These are phyloP conservation scores for Neopipo cinnamomea DNA, from an alignment of 2,113 vertebrate genomes.

Conservation along the genomic window DNA sequence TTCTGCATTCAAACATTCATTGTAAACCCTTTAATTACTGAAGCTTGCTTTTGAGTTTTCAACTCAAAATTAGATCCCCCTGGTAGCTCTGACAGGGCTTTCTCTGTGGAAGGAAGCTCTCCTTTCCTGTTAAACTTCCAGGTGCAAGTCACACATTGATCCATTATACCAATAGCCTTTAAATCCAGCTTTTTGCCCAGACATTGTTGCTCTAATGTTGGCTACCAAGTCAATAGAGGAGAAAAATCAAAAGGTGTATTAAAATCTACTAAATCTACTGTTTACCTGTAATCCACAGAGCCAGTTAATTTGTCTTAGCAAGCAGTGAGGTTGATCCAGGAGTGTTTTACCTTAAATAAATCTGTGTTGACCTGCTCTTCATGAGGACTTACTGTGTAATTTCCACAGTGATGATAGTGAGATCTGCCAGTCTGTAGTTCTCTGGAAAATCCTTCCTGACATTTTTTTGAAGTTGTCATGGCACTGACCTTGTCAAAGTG, in stretches of 20 bases:
- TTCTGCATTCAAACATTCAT: background rate
- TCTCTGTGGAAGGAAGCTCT: background rate
- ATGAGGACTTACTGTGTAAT: background rate
- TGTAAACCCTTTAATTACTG: background rate
- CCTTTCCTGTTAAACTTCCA: background rate
- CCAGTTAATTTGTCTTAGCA: background rate
- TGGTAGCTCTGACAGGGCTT: background rate
- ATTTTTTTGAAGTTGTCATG: background rate
- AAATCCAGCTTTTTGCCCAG: background rate
- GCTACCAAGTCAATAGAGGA: background rate
- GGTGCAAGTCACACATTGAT: background rate
- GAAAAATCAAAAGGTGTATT: background rate
- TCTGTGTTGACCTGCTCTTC: background rate
- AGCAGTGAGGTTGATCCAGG: background rate
- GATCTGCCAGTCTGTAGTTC: background rate
- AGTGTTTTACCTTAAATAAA: background rate
- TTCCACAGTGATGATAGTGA: background rate
- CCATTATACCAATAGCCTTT: background rate
- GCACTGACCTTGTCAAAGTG: background rate
- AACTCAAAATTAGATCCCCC: background rate
- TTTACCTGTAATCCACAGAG: background rate
- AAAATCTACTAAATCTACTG: background rate
- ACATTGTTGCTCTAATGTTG: background rate
- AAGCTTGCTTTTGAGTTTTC: background rate
- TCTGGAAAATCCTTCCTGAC: background rate